A percentile compares a stretch with the other conserved stretches of the same genome.
Conservation (phyloP, 2,797 vertebrate genomes). For the Phrynocephalus forsythii region DNA sequence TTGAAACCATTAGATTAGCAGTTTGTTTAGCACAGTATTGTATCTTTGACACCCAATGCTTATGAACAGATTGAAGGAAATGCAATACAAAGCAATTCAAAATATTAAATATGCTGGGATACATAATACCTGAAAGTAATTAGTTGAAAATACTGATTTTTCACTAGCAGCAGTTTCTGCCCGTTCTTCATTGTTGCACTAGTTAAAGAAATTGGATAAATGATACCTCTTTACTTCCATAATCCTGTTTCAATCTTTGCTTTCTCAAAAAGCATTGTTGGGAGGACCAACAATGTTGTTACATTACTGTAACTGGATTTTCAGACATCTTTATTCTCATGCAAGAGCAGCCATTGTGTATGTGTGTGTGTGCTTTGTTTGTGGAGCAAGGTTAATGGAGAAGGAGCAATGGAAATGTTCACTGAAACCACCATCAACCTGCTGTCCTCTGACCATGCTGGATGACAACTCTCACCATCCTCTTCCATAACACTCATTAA, state of each 20-base stretch:
- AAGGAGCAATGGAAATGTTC: neutral
- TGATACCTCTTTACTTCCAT: neutral
- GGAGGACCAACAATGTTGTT: neutral
- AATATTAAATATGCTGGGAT: conserved; percentile 1
- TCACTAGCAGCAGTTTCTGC: neutral
- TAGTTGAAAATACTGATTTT: neutral
- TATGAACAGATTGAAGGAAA: conserved; percentile 7
- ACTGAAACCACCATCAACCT: neutral
- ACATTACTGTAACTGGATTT: neutral
- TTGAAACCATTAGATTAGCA: conserved; percentile 1
- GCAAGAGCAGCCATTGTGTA: neutral
- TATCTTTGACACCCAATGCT: neutral
- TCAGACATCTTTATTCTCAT: neutral
- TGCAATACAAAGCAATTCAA: conserved; percentile 4
- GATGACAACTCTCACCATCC: too few relatives aligned
- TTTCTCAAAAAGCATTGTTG: conserved; percentile 2
- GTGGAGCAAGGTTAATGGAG: too few relatives aligned
- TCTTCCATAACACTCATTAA: too few relatives aligned
- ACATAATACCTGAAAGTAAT: neutral
- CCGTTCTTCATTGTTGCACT: neutral
- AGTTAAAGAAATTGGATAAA: neutral
- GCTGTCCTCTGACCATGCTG: neutral
- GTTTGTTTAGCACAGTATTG: conserved; percentile 2
- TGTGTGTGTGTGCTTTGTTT: too few relatives aligned
- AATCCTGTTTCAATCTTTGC: neutral